Percentiles rank a stretch among this genome's conserved stretches.
Conservation (phyloP, 2,888 invertebrate genomes). For the Andrena dorsata region DNA sequence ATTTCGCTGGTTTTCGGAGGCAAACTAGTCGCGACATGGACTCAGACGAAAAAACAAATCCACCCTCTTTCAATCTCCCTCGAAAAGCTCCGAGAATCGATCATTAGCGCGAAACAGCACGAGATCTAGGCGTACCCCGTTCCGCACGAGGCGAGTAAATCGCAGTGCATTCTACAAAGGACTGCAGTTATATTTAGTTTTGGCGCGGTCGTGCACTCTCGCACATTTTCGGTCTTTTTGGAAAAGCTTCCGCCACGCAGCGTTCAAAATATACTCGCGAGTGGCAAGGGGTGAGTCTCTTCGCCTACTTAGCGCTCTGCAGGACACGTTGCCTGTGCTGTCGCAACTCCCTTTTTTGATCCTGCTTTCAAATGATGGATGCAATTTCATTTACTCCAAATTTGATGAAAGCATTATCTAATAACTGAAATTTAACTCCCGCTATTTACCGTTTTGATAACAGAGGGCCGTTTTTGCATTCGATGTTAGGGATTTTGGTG, state of each 20-base stretch:
- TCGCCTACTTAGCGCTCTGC: conserved; percentile 36
- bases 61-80: conserved; percentile 19
- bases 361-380: no score
- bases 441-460: no score
- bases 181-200: conserved; percentile 83
- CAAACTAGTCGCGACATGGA: not conserved
- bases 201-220: conserved; percentile 77
- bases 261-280: conserved; percentile 67
- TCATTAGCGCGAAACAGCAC: conserved; percentile 53
- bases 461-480: no score
- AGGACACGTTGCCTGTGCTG: not conserved
- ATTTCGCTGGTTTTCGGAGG: not conserved
- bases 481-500: no score
- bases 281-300: conserved; percentile 31
- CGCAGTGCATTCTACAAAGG: conserved; percentile 78
- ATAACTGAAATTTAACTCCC: no score
- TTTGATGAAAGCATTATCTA: no score
- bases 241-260: conserved; percentile 75
- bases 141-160: conserved; percentile 66
- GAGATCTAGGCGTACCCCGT: conserved; percentile 32
- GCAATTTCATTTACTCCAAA: no score
- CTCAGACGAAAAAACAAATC: not conserved
- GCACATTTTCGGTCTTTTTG: conserved; percentile 81
- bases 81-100: conserved; percentile 14
- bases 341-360: no score